These are phyloP conservation scores for Parapsyche elsis DNA, from an alignment of 1,140 invertebrate species.

Conservation along the genomic window DNA sequence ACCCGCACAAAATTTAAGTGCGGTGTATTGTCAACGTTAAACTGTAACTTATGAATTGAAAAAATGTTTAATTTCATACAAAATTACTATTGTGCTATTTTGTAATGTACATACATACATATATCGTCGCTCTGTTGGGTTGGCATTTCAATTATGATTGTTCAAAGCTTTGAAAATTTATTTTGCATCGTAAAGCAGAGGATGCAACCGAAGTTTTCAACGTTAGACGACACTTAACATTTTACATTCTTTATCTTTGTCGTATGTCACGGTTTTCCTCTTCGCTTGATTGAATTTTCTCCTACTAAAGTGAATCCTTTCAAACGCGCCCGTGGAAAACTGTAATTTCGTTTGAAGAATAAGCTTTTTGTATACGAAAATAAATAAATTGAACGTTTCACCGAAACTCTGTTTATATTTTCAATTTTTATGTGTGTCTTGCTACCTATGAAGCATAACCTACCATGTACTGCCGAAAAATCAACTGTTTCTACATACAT, in stretches of 20 bases:
- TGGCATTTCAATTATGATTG: no score
- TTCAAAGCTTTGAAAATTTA: no score
- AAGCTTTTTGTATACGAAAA: neutral
- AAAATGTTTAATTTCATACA: no score
- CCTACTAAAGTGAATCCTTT: neutral
- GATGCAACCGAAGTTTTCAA: neutral
- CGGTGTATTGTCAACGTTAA: no score
- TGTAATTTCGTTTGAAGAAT: slow-evolving; percentile 18
- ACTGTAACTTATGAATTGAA: no score
- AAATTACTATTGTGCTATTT: no score
- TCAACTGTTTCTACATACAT: no score
- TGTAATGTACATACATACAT: no score
- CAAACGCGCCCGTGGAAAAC: neutral
- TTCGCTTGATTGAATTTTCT: slow-evolving; percentile 11
- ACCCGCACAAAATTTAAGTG: no score
- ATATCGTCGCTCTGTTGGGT: no score
- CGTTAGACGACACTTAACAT: neutral
- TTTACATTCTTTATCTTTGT: neutral
- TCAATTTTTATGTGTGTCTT: neutral
- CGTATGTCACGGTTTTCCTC: neutral
- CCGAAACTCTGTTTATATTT: neutral
- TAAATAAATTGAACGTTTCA: slow-evolving; percentile 4
- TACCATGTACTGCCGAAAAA: no score
- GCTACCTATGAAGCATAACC: neutral
- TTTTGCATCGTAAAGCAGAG: neutral